These are phyloP conservation scores for Nanger granti DNA, from an alignment of 2,113 vertebrate species.

Conservation along the genomic window DNA sequence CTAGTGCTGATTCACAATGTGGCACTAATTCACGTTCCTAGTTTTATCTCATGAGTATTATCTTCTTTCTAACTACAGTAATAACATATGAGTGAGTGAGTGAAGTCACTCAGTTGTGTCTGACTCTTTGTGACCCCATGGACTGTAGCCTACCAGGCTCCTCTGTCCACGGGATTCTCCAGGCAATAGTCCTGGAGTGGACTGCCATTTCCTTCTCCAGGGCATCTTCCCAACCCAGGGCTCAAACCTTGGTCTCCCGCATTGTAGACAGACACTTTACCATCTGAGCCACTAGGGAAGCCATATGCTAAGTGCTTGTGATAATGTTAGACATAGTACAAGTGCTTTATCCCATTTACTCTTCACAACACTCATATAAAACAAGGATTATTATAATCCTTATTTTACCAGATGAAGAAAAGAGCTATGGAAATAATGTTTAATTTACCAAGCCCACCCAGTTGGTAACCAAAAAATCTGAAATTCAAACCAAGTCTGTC, in stretches of 20 bases:
- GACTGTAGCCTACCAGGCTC: too few species aligned
- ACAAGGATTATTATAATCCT: neutral
- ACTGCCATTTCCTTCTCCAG: too few species aligned
- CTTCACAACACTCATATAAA: neutral
- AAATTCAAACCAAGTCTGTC: neutral
- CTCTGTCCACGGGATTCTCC: too few species aligned
- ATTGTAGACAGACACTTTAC: too few species aligned
- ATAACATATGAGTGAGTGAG: neutral
- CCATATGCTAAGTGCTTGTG: neutral
- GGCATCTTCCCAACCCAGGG: too few species aligned
- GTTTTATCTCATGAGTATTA: neutral
- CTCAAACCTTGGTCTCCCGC: too few species aligned
- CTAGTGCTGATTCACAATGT: neutral
- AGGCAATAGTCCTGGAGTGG: too few species aligned
- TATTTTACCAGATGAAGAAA: slow-evolving; percentile 1
- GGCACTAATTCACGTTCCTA: neutral
- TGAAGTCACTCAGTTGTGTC: too few species aligned
- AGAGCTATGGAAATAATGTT: neutral
- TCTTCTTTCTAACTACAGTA: neutral
- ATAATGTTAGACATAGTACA: neutral
- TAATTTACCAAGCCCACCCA: neutral
- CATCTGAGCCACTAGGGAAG: too few species aligned
- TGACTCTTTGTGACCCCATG: too few species aligned
- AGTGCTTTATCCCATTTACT: neutral
- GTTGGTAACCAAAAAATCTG: neutral